Base-by-base conservation (phyloP, 2,113 vertebrate genomes). In the Nerophis ophidion region DNA sequence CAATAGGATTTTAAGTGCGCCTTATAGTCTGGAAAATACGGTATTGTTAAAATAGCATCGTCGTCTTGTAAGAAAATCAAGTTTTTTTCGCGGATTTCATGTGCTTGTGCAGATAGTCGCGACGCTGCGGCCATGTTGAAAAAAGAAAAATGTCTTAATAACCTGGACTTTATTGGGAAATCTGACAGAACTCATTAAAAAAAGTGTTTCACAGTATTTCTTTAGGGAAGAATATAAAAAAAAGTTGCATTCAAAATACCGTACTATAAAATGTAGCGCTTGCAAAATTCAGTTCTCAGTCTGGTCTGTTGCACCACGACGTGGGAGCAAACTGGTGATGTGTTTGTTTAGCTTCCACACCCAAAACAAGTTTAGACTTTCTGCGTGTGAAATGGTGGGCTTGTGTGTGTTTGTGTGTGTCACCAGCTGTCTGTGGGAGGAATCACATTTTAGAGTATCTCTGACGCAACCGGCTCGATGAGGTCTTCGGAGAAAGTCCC, bases 401-500 rank as follows among this genome's bases (percentile, higher is more conserved):
- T 38, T 16, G n/a, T 47, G 44, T 46, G n/a, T 55, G 35, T 42
- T 16, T 8, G 14, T 4, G 36, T 17, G 57, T 7, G 50, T 62
- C 63, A 80, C 48, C 42, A 52, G 59, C 17, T 57, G 65, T 45
- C 36, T 2, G 5, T 61, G 46, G 69, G 55, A 63, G 9, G 45
- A 45, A 58, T 15, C 65, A n/a, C 34, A 5, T n/a, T 19, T 70
- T 53, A 15, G 38, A 63, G 16, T 40, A 47, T 68, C 19, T 87
- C 79, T 6, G 58, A 47, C 50, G 81, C 17, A 19, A 81, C 14
- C 1, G 68, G 71, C 59, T 70, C 82, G 26, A 87, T 62, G 61
- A 84, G 61, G 7, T 84, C 80, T 71, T 79, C 79, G 1, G 16
- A 8, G 48, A 89, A 74, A 4, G 15, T 50, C 52, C 87, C 87